A percentile compares a stretch with the other conserved stretches of the same genome.
phyloP scores from a whole-genome alignment of 2,888 invertebrate genomes.

The Phortica okadai region DNA sequence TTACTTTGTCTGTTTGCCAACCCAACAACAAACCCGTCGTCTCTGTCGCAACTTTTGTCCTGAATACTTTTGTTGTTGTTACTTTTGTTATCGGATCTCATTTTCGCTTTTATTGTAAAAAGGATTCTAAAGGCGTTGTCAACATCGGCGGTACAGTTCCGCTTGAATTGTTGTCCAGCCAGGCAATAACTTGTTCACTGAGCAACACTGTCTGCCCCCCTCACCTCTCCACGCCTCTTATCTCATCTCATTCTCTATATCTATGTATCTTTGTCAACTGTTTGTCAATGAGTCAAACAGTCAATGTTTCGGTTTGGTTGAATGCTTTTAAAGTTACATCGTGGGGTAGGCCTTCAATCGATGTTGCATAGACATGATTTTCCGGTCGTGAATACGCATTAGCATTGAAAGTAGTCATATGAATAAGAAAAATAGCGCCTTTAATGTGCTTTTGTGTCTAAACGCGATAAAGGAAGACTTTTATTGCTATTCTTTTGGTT shows the following conservation, averaged over 20 bases:
- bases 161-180: conserved; percentile 64
- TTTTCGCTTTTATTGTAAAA: conserved; percentile 58
- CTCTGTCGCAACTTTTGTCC: conserved; percentile 6
- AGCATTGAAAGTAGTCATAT: no score
- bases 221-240: background rate
- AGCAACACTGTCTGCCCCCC: no score
- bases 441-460: no score
- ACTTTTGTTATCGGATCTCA: conserved; percentile 28
- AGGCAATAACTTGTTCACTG: conserved; percentile 55
- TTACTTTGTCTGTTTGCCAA: conserved; percentile 11
- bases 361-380: background rate
- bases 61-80: background rate
- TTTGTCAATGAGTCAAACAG: background rate
- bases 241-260: background rate
- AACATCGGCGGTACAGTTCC: conserved; percentile 58
- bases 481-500: no score
- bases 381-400: no score
- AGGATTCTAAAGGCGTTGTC: background rate
- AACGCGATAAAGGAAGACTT: no score
- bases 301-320: background rate
- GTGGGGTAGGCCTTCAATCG: background rate
- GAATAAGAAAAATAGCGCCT: no score
- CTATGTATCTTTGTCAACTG: background rate
- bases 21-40: background rate
- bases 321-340: background rate